Evolutionary conservation across 2,113 vertebrate genomes (phyloP), one percentile per base, ranked within the genome.

Genomic region (Triplophysa siluroides): DNA sequence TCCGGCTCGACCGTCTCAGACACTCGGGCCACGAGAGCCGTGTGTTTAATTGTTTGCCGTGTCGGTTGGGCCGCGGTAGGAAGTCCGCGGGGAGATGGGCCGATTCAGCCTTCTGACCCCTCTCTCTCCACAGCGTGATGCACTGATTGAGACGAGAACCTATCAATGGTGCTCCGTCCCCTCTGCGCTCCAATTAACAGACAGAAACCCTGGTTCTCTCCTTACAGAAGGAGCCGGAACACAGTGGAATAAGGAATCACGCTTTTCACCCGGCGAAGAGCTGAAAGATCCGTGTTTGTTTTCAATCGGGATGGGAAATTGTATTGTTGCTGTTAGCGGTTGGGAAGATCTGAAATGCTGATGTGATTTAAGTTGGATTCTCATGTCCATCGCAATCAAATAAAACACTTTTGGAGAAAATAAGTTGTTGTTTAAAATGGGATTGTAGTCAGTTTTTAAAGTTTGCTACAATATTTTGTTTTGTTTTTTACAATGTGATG

Each of bases 31-130:
- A 23, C 56, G 78, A 88, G 88, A 90, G 91, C 88, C 90, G 88
- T 88, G 87, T 87, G 87, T 91, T 91, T 94, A 93, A 94, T 93
- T 93, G 93, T 94, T 94, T 93, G 92, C 87, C 89, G 86, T 91
- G 89, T 90, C 88, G 87, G 91, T 85, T 68, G 78, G 91, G 85
- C 89, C 86, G 88, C 83, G 85, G 91, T 89, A 83, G 85, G 80
- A 88, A 85, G 88, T 90, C 93, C 90, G 85, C 80, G 76, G 92
- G 91, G 92, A 91, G 84, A 83, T 72, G 87, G 88, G 88, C 89
- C 80, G 89, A 88, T 90, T 85, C 85, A 83, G 90, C 88, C 85
- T 86, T 4, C 86, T 93, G 92, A 93, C 92, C 93, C 92, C 92
- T 90, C 63, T 86, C 77, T 84, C 87, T 79, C 78, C 88, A 86